These are phyloP conservation scores for Chaetoderma sp. DNA, from an alignment of 2,888 invertebrate species.

Conservation along the genomic window DNA sequence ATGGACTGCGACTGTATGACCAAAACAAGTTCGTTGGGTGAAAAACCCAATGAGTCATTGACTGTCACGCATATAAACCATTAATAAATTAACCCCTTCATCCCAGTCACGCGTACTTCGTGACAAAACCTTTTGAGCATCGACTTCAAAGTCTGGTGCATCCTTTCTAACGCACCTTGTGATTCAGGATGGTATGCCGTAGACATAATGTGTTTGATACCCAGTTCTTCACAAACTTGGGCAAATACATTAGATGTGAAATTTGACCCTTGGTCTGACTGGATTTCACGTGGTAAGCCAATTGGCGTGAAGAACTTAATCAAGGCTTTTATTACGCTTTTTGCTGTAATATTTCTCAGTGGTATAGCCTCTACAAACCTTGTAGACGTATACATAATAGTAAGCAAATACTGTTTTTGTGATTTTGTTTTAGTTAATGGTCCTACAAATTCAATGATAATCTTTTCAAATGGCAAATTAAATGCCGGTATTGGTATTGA, in stretches of 20 bases:
- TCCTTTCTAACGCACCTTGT: slow-evolving; percentile 25
- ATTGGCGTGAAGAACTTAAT: slow-evolving; percentile 2
- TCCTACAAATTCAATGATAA: too few relatives aligned
- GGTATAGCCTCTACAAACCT: slow-evolving; percentile 23
- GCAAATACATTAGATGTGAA: slow-evolving; percentile 18
- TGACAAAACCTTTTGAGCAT: too few relatives aligned
- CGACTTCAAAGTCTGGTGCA: too few relatives aligned
- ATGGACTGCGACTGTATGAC: too few relatives aligned
- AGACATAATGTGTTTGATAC: slow-evolving; percentile 12
- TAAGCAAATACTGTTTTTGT: slow-evolving; percentile 11
- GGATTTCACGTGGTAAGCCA: slow-evolving; percentile 13
- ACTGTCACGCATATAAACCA: too few relatives aligned
- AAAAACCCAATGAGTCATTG: too few relatives aligned
- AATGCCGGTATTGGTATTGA: too few relatives aligned
- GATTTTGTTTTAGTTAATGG: slow-evolving; percentile 20
- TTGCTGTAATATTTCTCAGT: slow-evolving; percentile 11
- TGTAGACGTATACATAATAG: slow-evolving; percentile 19
- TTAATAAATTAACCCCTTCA: too few relatives aligned
- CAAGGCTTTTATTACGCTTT: not conserved
- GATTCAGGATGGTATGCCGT: slow-evolving; percentile 19
- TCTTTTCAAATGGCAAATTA: too few relatives aligned
- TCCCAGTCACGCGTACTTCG: too few relatives aligned
- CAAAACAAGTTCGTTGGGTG: too few relatives aligned
- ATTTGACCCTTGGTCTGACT: slow-evolving; percentile 18
- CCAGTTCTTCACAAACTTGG: slow-evolving; percentile 2